Conservation (phyloP, 2,888 invertebrate species). For the Leptarthrus brevirostris region DNA sequence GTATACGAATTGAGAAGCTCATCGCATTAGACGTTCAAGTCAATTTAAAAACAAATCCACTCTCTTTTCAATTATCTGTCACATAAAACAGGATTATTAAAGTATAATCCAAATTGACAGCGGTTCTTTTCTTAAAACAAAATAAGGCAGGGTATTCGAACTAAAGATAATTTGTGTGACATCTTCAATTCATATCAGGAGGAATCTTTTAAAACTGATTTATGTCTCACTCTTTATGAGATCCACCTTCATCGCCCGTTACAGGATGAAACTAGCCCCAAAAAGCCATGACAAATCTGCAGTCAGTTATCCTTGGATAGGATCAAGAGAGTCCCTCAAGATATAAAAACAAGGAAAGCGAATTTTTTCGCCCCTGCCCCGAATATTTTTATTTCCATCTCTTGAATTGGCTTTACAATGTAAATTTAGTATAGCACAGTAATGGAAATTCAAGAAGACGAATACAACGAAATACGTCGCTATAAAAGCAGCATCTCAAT, state of each 20-base stretch:
- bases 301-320: background rate
- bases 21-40: no score
- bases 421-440: conserved; percentile 19
- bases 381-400: conserved; percentile 1
- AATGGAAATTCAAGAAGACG: conserved; percentile 24
- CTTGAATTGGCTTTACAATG: background rate
- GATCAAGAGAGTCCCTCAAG: conserved; percentile 1
- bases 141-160: no score
- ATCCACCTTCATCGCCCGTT: conserved; percentile 7
- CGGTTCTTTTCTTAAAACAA: no score
- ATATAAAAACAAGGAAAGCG: background rate
- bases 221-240: conserved; percentile 1
- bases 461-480: conserved; percentile 11
- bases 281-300: conserved; percentile 14
- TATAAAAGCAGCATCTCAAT: background rate
- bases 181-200: conserved; percentile 6
- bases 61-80: no score
- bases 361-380: background rate
- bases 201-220: conserved; percentile 39
- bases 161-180: no score
- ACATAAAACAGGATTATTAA: no score
- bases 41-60: no score
- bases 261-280: background rate
- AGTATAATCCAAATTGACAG: no score
- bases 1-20: no score